Evolutionary conservation across 2,113 vertebrate species (phyloP).

Genomic region (Campylomormyrus numenius): DNA sequence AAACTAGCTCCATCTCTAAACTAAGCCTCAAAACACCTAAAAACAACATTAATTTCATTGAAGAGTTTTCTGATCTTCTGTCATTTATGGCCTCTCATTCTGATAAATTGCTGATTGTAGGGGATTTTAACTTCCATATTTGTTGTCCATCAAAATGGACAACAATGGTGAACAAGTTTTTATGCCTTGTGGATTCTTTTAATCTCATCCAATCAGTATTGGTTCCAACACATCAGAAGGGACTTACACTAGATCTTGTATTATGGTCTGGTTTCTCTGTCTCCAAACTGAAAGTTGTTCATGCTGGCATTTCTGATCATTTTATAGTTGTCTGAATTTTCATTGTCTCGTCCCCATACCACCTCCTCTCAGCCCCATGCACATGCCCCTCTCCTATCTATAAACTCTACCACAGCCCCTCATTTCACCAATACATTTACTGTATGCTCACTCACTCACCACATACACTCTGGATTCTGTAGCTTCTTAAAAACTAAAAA

Average conservation of each 20-base stretch:
- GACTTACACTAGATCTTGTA: neutral
- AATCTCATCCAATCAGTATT: neutral
- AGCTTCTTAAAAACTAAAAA: too few relatives aligned
- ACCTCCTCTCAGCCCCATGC: too few relatives aligned
- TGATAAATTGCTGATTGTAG: neutral
- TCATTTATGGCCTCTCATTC: neutral
- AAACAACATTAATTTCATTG: too few relatives aligned
- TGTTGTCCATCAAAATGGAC: neutral
- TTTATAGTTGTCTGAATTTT: too few relatives aligned
- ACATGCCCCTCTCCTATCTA: neutral
- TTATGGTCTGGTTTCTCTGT: neutral
- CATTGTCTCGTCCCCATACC: too few relatives aligned
- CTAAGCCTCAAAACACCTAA: too few relatives aligned
- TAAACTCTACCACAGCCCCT: neutral
- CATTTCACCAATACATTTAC: neutral
- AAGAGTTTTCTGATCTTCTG: neutral
- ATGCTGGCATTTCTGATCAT: neutral
- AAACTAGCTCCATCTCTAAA: too few relatives aligned
- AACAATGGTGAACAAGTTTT: neutral
- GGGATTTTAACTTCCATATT: neutral
- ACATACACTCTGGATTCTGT: too few relatives aligned
- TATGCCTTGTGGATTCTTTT: neutral
- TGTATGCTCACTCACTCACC: neutral
- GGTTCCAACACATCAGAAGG: neutral
- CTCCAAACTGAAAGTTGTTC: neutral